phyloP scores from a whole-genome alignment of 1,140 invertebrate species.

The Diachasma alloeum region DNA sequence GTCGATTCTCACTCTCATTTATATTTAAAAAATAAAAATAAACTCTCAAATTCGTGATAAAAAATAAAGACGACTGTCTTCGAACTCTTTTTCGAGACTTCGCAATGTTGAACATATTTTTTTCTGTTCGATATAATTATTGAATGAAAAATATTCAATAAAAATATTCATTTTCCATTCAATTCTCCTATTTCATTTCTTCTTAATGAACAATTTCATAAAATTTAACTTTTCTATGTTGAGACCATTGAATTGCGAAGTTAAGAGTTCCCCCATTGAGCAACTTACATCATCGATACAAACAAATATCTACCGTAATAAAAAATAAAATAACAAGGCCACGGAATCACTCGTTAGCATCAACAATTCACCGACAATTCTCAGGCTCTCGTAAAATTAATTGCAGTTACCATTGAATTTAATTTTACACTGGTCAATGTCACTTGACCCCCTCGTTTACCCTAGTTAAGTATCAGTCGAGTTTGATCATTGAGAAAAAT shows the following conservation, averaged over 20 bases:
- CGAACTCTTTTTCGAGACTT: no score
- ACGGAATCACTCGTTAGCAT: background rate
- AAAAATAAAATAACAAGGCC: background rate
- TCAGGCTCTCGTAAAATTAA: background rate
- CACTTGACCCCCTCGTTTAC: background rate
- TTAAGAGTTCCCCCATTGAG: constrained; percentile 7
- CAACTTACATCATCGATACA: background rate
- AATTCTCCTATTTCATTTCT: no score
- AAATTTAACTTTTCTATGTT: no score
- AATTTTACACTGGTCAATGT: background rate
- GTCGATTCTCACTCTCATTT: constrained; percentile 9
- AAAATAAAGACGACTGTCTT: constrained; percentile 14
- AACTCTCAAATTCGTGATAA: constrained; percentile 40
- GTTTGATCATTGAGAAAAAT: background rate
- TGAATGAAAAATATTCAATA: no score
- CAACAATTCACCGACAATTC: background rate
- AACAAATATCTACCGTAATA: background rate
- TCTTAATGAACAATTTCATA: no score
- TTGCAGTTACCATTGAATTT: background rate
- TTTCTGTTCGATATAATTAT: no score
- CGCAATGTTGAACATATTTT: no score
- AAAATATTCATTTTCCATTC: no score
- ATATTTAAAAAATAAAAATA: constrained; percentile 43
- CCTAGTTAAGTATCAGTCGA: constrained; percentile 20
- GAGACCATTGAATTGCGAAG: background rate